Evolutionary conservation across 2,113 vertebrate species (phyloP).

Genomic region (Nestor notabilis): DNA sequence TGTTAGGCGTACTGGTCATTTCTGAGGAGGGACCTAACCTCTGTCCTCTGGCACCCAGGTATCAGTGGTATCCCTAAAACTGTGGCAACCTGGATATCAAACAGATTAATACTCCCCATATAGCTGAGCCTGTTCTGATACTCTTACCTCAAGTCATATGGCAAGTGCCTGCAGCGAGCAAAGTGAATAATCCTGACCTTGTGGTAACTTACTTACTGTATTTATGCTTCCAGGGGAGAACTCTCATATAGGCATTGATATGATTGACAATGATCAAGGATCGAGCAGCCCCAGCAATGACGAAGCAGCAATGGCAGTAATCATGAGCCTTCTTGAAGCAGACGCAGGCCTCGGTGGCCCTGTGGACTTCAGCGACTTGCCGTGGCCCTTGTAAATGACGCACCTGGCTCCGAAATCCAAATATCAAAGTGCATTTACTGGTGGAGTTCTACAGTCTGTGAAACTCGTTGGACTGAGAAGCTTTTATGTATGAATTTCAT

Average conservation of each 20-base stretch:
- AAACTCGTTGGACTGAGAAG: conserved; percentile 70
- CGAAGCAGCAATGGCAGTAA: conserved; percentile 98
- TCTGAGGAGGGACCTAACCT: background rate
- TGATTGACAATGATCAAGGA: conserved; percentile 93
- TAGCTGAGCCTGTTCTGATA: background rate
- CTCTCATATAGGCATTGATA: conserved; percentile 93
- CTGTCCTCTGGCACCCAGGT: background rate
- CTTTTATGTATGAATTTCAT: conserved; percentile 76
- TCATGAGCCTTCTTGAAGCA: conserved; percentile 98
- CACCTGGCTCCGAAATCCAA: conserved; percentile 37
- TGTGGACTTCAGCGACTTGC: conserved; percentile 98
- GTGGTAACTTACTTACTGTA: background rate
- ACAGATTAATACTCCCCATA: background rate
- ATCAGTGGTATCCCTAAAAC: no score
- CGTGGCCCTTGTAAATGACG: conserved; percentile 92
- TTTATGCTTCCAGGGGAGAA: conserved; percentile 84
- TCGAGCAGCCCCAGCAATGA: conserved; percentile 98
- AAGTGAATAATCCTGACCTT: background rate
- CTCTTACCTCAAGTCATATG: fast-evolving
- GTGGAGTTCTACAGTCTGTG: conserved; percentile 75
- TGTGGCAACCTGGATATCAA: background rate
- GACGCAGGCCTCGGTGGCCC: conserved; percentile 96
- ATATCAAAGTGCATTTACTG: conserved; percentile 79
- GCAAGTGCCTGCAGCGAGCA: fast-evolving
- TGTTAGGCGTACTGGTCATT: fast-evolving